Percentiles rank a stretch among this genome's conserved stretches.
These are phyloP conservation scores for Lithophane semibrunnea DNA, from an alignment of 2,888 invertebrate genomes.

Conservation along the genomic window DNA sequence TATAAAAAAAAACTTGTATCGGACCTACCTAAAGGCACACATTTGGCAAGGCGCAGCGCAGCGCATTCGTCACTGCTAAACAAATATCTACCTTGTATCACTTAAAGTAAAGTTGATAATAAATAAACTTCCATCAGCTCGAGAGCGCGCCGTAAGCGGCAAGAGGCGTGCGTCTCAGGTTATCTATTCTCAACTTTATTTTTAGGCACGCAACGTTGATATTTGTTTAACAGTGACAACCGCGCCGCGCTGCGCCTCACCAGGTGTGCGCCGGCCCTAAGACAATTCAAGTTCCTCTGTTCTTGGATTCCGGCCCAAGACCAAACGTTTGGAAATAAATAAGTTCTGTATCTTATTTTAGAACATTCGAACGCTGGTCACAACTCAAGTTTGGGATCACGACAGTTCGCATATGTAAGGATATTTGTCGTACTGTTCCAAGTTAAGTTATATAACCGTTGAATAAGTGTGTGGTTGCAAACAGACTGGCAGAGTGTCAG, in stretches of 20 bases:
- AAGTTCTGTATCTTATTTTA: conserved; percentile 42
- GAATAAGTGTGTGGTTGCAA: conserved; percentile 17
- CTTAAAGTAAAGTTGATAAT: too few relatives aligned
- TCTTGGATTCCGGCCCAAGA: conserved; percentile 42
- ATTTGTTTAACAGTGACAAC: too few relatives aligned
- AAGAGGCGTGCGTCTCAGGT: too few relatives aligned
- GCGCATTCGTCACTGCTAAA: too few relatives aligned
- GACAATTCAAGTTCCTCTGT: not conserved
- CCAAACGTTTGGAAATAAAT: conserved; percentile 39
- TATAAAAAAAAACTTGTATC: not conserved
- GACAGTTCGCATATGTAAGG: conserved; percentile 42
- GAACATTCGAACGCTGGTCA: conserved; percentile 39
- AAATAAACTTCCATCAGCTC: too few relatives aligned
- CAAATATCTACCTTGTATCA: too few relatives aligned
- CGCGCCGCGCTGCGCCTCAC: too few relatives aligned
- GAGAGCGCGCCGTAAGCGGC: too few relatives aligned
- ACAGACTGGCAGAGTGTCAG: not conserved
- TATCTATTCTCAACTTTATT: too few relatives aligned
- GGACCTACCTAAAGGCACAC: not conserved
- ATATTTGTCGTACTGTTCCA: conserved; percentile 31
- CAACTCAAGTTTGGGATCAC: conserved; percentile 26
- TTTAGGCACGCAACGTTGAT: too few relatives aligned
- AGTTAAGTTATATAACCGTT: conserved; percentile 22
- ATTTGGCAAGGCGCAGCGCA: too few relatives aligned
- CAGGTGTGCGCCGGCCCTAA: not conserved